Base-by-base conservation (phyloP, 2,888 invertebrate genomes). In the Orgyia antiqua region DNA sequence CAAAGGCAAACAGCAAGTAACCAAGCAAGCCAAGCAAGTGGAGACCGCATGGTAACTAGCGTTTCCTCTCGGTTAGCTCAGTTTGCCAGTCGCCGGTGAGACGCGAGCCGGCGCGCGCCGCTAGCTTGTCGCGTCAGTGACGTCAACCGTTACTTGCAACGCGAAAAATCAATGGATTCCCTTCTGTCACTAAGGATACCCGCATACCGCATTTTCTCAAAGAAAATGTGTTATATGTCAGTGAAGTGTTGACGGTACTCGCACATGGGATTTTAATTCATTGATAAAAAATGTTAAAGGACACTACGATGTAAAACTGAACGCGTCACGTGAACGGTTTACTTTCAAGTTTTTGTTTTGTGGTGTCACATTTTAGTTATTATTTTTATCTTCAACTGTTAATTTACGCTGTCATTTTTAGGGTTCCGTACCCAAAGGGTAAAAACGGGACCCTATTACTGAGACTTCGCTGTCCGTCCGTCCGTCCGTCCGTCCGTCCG, bases 131-230 rank as follows among this genome's bases (percentile, higher is more conserved):
- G 77, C 71, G 68, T 48, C 57, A 45, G 68, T 80, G 78, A 82
- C 83, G 83, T 82, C 70, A 76, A 67, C 23, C 10, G 23, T 23
- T 10, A 5, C 59, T 65, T 71, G 68, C 71, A 69, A 57, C 74
- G 75, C 75, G 79, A 82, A 82, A 83, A 84, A 86, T 84, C 84
- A 79, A 86, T 84, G 80, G 73, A 73, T 74, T 65, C 67, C 70
- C 62, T 60, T 57, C 58, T 67, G 59, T 60, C 62, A 49, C 62
- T 68, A 68, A 80, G 79, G 79, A 82, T 77, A 67, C 67, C 75
- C 76, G 84, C 84, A 84, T 84, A 80, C 80, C 82, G 84, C 84
- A 86, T 83, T 84, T 84, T 79, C 76, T 61, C 37, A 50, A 61
- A 46, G 75, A 83, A 84, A 84, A 83, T 79, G 79, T 75, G 71